Evolutionary conservation across 37 sponge, comb jelly and placozoan genomes (phyloP), one percentile per base, ranked within the genome.

Genomic region (Spongia lamella): DNA sequence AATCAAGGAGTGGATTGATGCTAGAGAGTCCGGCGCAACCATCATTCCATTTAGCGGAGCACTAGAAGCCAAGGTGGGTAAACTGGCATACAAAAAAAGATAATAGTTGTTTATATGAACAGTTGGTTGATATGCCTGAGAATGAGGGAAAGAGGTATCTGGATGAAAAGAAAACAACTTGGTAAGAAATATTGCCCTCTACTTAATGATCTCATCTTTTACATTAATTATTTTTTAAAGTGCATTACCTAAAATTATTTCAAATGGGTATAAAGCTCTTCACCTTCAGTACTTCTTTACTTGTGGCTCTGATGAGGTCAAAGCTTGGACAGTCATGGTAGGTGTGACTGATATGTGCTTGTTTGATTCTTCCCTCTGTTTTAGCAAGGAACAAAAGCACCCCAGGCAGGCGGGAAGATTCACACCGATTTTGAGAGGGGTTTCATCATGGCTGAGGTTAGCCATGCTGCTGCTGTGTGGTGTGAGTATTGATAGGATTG

Each of bases 361-460:
- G 15, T 73, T 19, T 58, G 36, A 32, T 20, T 58, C 5, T 61
- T 73, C 31, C n/a, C 32, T 27, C 29, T 29, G 13, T 33, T 84
- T 16, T 70, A 94, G 86, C 84, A 88, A 76, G 89, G 86, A 27
- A 94, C 98, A 0, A 97, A 97, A 73, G 98, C 98, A 0, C 94
- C 98, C 0, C 94, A 97, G 31, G 98, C 98, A 30, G 98, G 82
- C 7, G 98, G 98, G 7, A 93, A 85, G 63, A 97, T 97, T 31
- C 98, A 97, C 76, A 91, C 89, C 13, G 98, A 97, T 65, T 94
- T 97, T 86, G 98, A 97, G 70, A 93, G 88, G 56, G 98, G 98
- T 35, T 97, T 97, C 63, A 97, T 97, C 74, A 97, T 94, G 92
- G 98, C 98, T 7, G 95, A 94, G 75, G 89, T 89, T 11, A 61